A percentile compares a stretch with the other conserved stretches of the same genome.
These are phyloP conservation scores for Chrysochloris asiatica DNA, from an alignment of 2,113 vertebrate species.

Conservation along the genomic window DNA sequence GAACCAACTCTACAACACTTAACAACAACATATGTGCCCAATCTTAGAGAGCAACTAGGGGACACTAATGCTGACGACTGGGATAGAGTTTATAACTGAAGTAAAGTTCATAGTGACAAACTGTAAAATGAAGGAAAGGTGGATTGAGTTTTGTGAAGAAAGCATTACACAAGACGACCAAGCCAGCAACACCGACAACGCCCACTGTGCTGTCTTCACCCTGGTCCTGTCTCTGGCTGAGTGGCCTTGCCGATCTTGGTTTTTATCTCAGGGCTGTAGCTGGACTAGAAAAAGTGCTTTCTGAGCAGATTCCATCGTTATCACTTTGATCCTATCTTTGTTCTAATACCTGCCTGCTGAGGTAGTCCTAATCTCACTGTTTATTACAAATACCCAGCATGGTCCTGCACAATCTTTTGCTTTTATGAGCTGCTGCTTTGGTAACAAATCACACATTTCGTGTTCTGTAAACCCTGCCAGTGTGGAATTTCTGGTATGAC, in stretches of 20 bases:
- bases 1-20: no score
- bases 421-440: constrained; percentile 60
- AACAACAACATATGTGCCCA: no score
- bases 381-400: neutral
- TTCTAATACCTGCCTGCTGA: neutral
- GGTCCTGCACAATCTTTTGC: constrained; percentile 68
- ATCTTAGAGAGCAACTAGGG: no score
- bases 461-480: constrained; percentile 49
- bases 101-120: neutral
- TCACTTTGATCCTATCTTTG: neutral
- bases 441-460: constrained; percentile 70
- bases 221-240: neutral
- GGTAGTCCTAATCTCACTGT: neutral
- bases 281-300: neutral
- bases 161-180: neutral
- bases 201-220: neutral
- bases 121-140: no score
- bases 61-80: neutral
- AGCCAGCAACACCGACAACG: no score
- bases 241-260: neutral
- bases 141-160: neutral
- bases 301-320: neutral
- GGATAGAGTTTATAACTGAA: neutral
- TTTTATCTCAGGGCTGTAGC: neutral
- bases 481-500: constrained; percentile 77